Evolutionary conservation across 1,140 invertebrate species (phyloP).

Genomic region (Conopomorpha cramerella): DNA sequence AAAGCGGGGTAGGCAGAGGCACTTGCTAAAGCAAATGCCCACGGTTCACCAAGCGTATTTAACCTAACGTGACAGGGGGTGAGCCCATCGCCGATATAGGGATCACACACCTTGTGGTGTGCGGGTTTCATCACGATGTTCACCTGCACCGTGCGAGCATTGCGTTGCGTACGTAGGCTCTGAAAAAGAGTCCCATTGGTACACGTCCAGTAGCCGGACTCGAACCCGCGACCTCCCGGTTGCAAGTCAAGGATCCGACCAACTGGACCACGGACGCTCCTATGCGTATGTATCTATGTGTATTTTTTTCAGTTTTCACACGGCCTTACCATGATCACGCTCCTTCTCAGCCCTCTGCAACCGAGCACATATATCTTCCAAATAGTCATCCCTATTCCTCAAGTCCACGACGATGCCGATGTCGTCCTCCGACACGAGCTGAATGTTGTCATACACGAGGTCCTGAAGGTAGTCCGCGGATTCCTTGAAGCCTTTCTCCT

Average conservation of each 20-base stretch:
- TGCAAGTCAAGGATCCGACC: too few species aligned
- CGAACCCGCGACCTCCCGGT: too few species aligned
- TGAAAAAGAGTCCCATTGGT: not conserved
- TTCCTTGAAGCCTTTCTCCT: constrained; percentile 48
- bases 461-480: constrained; percentile 53
- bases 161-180: not conserved
- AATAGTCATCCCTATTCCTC: constrained; percentile 33
- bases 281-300: not conserved
- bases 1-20: too few species aligned
- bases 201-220: too few species aligned
- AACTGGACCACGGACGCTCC: too few species aligned
- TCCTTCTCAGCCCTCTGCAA: constrained; percentile 48
- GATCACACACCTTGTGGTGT: too few species aligned
- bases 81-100: too few species aligned
- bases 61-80: too few species aligned
- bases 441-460: constrained; percentile 59
- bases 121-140: too few species aligned
- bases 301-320: not conserved
- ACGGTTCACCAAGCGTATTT: too few species aligned
- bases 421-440: constrained; percentile 42
- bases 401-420: constrained; percentile 50
- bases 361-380: constrained; percentile 43
- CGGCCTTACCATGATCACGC: constrained; percentile 23
- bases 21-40: too few species aligned
- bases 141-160: too few species aligned